Evolutionary conservation across 92 coral and sea anemone genomes (phyloP), one percentile per base, ranked within the genome.

Genomic region (Muricea muricata): DNA sequence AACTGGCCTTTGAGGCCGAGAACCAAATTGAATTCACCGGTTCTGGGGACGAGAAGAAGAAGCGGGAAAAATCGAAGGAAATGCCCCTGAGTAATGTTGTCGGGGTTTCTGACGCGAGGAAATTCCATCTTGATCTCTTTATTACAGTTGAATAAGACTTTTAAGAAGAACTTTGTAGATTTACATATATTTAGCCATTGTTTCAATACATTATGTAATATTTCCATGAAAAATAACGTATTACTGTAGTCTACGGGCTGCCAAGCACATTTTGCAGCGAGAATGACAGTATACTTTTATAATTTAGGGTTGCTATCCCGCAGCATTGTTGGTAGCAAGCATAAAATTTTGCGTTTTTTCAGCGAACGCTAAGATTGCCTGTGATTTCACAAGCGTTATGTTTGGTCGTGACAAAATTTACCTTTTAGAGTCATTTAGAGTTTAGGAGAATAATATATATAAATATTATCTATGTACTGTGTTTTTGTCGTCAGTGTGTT

Each of bases 51-150:
- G 71, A 79, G 46, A 77, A 78, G 69, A 65, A 39, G 31, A 37
- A n/a, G 32, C 40, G 5, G 7, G 74, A 35, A 66, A 41, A 72
- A 14, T 41, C 47, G 46, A 72, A 34, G 18, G 47, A 50, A 50
- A 6, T 55, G 15, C 13, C 79, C 9, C 47, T 52, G 32, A 63
- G 26, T 54, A 34, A 8, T 7, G 32, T 39, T 1, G 30, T 75
- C 20, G 90, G 92, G 20, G 75, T 84, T 78, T 31, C 83, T 26
- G 84, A 89, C 79, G 93, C 95, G 69, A 93, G 92, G 82, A 92
- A 87, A 81, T 93, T 93, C 72, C 85, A 89, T 2, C 89, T 93
- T 50, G 85, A 87, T 10, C 66, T 92, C 12, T 57, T 60, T 29
- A 87, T 93, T 33, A 81, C 87, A 23, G 92, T 92, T 63, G 87